Evolutionary conservation across 2,797 vertebrate genomes (phyloP).

Genomic region (Chromobotia macracanthus): DNA sequence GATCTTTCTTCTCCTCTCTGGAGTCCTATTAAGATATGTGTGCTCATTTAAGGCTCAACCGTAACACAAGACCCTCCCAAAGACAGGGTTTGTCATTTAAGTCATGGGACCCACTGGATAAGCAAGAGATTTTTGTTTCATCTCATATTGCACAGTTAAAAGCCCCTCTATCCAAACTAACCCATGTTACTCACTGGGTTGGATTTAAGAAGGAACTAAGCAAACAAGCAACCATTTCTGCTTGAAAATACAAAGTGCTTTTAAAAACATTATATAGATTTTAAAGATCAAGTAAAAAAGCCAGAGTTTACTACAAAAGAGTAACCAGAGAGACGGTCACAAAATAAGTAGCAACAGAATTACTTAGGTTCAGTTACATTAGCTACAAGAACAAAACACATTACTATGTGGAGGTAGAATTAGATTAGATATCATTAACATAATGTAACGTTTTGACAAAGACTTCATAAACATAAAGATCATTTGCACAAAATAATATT

Average conservation of each 20-base stretch:
- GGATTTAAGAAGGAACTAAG: constrained; percentile 13
- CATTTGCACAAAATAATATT: background rate
- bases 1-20: constrained; percentile 51
- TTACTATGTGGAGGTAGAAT: constrained; percentile 10
- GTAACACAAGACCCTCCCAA: constrained; percentile 50
- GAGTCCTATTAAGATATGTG: constrained; percentile 67
- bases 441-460: background rate
- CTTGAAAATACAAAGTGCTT: constrained; percentile 10
- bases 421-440: background rate
- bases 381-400: background rate
- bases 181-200: background rate
- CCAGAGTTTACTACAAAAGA: background rate
- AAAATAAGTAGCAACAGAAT: background rate
- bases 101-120: background rate
- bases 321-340: background rate
- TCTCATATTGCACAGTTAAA: background rate
- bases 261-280: constrained; percentile 14
- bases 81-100: constrained; percentile 11
- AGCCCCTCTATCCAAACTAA: constrained; percentile 30
- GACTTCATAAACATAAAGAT: too few species aligned
- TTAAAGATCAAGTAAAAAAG: constrained; percentile 6
- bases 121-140: constrained; percentile 22
- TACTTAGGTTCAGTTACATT: background rate
- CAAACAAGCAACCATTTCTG: constrained; percentile 25
- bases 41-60: constrained; percentile 45